Evolutionary conservation across 2,888 invertebrate genomes (phyloP), one percentile per base, ranked within the genome.

Genomic region (Athalia circularis): DNA sequence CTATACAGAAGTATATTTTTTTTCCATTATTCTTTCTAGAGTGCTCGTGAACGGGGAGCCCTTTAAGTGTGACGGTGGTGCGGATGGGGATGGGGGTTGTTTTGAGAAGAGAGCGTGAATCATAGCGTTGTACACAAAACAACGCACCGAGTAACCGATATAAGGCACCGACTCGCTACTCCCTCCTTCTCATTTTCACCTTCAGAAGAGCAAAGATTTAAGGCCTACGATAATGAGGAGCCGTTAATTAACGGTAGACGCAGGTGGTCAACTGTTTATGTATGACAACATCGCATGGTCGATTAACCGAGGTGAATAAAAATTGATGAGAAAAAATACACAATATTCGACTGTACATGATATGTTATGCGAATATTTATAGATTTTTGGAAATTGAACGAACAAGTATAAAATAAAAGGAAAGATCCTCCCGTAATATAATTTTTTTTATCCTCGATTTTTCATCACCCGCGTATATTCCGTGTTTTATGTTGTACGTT

Each of bases 31-130:
- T 70, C 57, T 59, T 48, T 72, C 57, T 13, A 47, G 72, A 57
- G 72, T 57, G 45, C 52, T 54, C 68, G 68, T 68, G 68, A 68
- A 68, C 68, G 11, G 68, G 11, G 68, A 45, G 68, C 52, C 68
- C 72, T 72, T 43, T 57, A 47, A 59, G 59, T 45, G 72, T 59
- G 59, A 13, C 59, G 8, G 29, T 68, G 54, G 47, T 9, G 59
- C 52, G 11, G 72, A 5, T 5, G 13, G 0, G 7, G n/a, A 54
- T 5, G 54, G 59, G 72, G 72, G 57, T 47, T 72, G 72, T 72
- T 72, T 72, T 72, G 72, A 72, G 59, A 72, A 45, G 13, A 29
- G 29, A 59, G 43, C 72, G 59, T 72, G 57, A 72, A 72, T 72
- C 57, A 72, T 72, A 45, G 70, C 47, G 13, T 72, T 72, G 45